Percentiles rank a stretch among this genome's conserved stretches.
phyloP scores from a whole-genome alignment of 2,888 invertebrate genomes.

The Pelosia muscerda region DNA sequence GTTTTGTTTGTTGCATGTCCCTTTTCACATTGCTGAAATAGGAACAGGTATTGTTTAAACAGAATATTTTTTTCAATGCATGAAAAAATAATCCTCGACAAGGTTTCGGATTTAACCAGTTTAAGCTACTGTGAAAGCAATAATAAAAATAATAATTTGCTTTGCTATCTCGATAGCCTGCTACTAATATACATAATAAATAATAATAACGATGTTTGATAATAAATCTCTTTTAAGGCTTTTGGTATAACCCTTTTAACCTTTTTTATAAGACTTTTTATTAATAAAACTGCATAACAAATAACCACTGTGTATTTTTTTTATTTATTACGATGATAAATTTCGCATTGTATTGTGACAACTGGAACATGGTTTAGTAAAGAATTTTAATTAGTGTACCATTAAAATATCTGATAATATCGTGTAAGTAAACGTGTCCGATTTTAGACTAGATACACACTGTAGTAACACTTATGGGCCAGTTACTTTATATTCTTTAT shows the following conservation, averaged over 20 bases:
- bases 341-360: constrained; percentile 25
- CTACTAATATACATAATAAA: constrained; percentile 16
- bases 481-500: not conserved
- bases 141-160: constrained; percentile 8
- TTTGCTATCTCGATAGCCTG: constrained; percentile 12
- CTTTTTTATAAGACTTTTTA: not conserved
- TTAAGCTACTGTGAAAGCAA: not conserved
- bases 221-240: constrained; percentile 12
- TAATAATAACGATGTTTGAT: constrained; percentile 1
- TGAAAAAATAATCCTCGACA: constrained; percentile 9
- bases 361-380: constrained; percentile 26
- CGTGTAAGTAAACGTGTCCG: constrained; percentile 47
- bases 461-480: not conserved
- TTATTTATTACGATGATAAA: constrained; percentile 26
- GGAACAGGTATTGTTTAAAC: constrained; percentile 31
- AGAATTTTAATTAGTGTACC: constrained; percentile 42
- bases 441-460: constrained; percentile 21
- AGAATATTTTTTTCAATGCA: constrained; percentile 12
- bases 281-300: constrained; percentile 8
- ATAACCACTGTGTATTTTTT: constrained; percentile 6
- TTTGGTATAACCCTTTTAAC: constrained; percentile 10
- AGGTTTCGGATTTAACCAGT: constrained; percentile 19
- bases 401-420: constrained; percentile 57
- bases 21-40: constrained; percentile 25
- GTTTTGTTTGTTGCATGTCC: constrained; percentile 35